Conservation (phyloP, 2,888 invertebrate genomes). For the Orchesella flavescens region DNA sequence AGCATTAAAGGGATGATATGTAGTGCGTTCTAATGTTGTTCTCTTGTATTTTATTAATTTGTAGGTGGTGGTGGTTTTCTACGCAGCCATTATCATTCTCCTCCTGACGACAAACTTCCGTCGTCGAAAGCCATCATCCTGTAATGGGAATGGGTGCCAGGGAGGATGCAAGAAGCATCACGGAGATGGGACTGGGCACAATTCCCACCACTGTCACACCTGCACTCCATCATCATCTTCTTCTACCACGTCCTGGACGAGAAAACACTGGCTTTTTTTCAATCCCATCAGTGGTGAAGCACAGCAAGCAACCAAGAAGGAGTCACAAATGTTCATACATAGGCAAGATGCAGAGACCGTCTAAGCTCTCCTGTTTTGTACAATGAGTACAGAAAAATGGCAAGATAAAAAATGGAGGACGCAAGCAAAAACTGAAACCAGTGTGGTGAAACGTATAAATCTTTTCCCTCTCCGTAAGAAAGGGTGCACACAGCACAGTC, state of each 20-base stretch:
- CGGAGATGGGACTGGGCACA: conserved; percentile 22
- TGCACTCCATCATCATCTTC: conserved; percentile 44
- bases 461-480: no score
- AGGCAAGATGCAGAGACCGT: conserved; percentile 72
- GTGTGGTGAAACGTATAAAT: no score
- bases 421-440: no score
- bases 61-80: conserved; percentile 74
- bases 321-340: conserved; percentile 71
- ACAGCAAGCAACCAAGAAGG: conserved; percentile 71
- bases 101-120: conserved; percentile 74
- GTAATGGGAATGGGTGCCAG: conserved; percentile 54
- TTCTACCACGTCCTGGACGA: conserved; percentile 53
- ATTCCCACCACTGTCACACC: conserved; percentile 54
- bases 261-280: conserved; percentile 72
- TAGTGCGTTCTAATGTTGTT: background rate
- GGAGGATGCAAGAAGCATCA: conserved; percentile 54
- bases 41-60: background rate
- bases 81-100: conserved; percentile 74
- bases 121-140: conserved; percentile 67
- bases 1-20: no score
- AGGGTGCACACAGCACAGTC: no score
- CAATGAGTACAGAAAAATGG: background rate
- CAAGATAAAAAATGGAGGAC: background rate
- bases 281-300: conserved; percentile 71
- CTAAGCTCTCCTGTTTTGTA: conserved; percentile 33